Base-by-base conservation (phyloP, 2,888 invertebrate genomes). In the Hemistola chrysoprasaria region DNA sequence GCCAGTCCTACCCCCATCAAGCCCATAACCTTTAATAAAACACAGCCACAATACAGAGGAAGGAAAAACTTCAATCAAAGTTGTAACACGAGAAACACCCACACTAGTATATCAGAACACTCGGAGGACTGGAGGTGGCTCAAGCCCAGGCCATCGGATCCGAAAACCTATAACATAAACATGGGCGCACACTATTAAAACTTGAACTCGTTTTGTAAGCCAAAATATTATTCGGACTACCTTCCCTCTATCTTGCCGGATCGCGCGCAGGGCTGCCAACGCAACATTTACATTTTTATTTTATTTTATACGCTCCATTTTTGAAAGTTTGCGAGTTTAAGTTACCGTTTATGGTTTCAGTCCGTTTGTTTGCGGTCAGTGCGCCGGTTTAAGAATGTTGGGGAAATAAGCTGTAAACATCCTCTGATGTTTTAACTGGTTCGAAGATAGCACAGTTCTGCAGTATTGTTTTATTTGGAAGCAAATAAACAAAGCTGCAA, bases 201-300 rank as follows among this genome's bases (percentile, higher is more conserved):
- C 74, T 88, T 88, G 77, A 85, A 83, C 82, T 84, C 86, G 83
- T 87, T 86, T 73, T 79, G 86, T 84, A 75, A 85, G 85, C 86
- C 87, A 81, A 88, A 87, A 87, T 88, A 88, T 86, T 87, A 86
- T 87, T 82, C 85, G 77, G 76, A 71, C 75, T 76, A 85, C 86
- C 87, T 84, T 82, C 71, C 71, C 67, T 82, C 78, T 83, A 79
- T 82, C 81, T 78, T 62, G 44, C 55, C 53, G 56, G 64, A 69
- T 67, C 70, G 63, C 56, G 47, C 40, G 47, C 62, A 87, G 87
- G 87, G 87, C 56, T 88, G 82, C 71, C 86, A 72, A 65, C 50
- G 40, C 51, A 41, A 52, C 52, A 79, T 83, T 83, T 76, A 71
- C 82, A 82, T 80, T 80, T 80, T 78, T 81, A 78, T 79, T 71